Conservation (phyloP, 2,113 vertebrate genomes). For the Eclectus roratus region DNA sequence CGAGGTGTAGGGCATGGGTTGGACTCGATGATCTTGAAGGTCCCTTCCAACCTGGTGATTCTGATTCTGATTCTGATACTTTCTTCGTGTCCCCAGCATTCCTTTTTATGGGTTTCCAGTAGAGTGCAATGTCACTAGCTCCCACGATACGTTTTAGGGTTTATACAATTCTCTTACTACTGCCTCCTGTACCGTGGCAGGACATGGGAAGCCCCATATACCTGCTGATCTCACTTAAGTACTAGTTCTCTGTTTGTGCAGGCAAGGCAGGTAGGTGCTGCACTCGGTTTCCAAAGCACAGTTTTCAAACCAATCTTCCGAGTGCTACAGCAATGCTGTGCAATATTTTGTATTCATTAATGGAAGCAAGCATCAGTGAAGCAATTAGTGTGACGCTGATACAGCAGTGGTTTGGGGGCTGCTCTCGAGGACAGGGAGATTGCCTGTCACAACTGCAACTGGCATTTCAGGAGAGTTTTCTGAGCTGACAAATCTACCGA, state of each 20-base stretch:
- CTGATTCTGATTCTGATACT: no score
- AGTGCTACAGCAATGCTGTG: neutral
- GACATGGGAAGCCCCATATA: neutral
- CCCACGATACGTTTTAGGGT: neutral
- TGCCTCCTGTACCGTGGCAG: neutral
- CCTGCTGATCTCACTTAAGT: neutral
- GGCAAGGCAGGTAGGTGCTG: neutral
- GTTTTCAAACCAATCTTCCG: neutral
- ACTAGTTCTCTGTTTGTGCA: neutral
- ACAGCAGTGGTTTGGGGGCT: neutral
- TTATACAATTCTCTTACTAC: neutral
- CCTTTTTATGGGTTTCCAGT: neutral
- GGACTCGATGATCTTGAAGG: no score
- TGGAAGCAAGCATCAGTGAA: constrained; percentile 13
- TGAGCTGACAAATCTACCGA: neutral
- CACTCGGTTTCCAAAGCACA: neutral
- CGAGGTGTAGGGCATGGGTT: no score
- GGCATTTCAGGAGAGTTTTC: neutral
- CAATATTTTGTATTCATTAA: constrained; percentile 4
- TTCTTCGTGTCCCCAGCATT: neutral
- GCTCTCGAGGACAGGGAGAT: neutral
- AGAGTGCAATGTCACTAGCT: neutral
- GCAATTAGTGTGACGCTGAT: neutral
- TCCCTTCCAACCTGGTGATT: no score
- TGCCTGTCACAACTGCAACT: neutral